Evolutionary conservation across 1,140 invertebrate species (phyloP).

Genomic region (Scaptomyza pallida): DNA sequence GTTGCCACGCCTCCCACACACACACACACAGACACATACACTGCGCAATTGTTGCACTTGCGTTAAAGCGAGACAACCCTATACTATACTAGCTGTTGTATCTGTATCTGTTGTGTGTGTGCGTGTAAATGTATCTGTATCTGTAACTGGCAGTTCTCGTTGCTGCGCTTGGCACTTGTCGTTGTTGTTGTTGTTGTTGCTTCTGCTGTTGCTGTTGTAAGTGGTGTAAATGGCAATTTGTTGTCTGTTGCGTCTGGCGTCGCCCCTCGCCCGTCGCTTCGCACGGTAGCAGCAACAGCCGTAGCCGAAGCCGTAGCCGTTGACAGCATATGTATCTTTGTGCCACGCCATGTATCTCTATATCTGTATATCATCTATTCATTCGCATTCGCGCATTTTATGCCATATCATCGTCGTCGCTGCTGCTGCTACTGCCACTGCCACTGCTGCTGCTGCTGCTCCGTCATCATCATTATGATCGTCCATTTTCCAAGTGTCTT

Average conservation of each 20-base stretch:
- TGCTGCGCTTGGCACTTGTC: constrained; percentile 46
- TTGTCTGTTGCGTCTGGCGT: constrained; percentile 45
- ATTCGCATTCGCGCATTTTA: constrained; percentile 63
- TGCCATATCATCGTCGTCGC: constrained; percentile 72
- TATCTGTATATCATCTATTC: constrained; percentile 38
- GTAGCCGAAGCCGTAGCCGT: constrained; percentile 29
- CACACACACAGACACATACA: neutral
- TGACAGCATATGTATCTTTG: constrained; percentile 58
- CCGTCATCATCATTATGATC: constrained; percentile 60
- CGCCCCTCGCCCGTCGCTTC: no score
- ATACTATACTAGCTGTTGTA: constrained; percentile 15
- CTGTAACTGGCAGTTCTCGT: constrained; percentile 37
- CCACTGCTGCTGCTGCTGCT: constrained; percentile 23
- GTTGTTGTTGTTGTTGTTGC: constrained; percentile 28
- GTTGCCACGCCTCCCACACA: constrained; percentile 46
- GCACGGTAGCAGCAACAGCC: constrained; percentile 60
- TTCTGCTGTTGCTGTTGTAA: constrained; percentile 64
- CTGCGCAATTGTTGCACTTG: constrained; percentile 40
- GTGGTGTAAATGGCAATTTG: constrained; percentile 80
- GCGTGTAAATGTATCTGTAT: constrained; percentile 17
- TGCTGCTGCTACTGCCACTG: constrained; percentile 5
- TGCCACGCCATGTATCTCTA: constrained; percentile 2
- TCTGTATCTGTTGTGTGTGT: constrained; percentile 18
- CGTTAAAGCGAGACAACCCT: constrained; percentile 61
- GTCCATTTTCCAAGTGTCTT: constrained; percentile 68